Evolutionary conservation across 2,113 vertebrate genomes (phyloP).

Genomic region (Apteryx owenii): DNA sequence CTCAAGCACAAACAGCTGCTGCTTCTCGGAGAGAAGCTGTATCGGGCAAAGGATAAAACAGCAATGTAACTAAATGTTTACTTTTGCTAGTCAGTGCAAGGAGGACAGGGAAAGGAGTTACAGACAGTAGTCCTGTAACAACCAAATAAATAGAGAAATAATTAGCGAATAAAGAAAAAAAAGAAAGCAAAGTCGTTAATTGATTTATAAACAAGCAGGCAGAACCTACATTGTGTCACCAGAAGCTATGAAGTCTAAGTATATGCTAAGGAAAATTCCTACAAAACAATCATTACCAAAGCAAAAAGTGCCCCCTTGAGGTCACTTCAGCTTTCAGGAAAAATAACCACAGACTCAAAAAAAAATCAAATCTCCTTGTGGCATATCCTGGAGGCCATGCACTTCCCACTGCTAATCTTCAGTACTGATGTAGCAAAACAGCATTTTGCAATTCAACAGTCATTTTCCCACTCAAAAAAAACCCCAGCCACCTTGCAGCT

Average conservation of each 20-base stretch:
- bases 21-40: background rate
- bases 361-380: background rate
- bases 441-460: background rate
- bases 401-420: background rate
- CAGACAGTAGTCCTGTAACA: background rate
- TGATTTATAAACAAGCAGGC: background rate
- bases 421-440: background rate
- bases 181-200: background rate
- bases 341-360: background rate
- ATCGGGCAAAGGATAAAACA: background rate
- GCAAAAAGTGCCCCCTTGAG: constrained; percentile 38
- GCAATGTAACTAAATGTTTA: background rate
- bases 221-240: background rate
- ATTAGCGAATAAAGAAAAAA: background rate
- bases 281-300: background rate
- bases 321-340: background rate
- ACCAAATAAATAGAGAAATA: background rate
- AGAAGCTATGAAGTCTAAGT: background rate
- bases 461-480: background rate
- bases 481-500: background rate
- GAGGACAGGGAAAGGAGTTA: background rate
- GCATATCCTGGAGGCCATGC: background rate
- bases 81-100: background rate
- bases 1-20: background rate
- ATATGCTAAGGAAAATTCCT: background rate